Base-by-base conservation (phyloP, 2,113 vertebrate species). In the Malurus melanocephalus region DNA sequence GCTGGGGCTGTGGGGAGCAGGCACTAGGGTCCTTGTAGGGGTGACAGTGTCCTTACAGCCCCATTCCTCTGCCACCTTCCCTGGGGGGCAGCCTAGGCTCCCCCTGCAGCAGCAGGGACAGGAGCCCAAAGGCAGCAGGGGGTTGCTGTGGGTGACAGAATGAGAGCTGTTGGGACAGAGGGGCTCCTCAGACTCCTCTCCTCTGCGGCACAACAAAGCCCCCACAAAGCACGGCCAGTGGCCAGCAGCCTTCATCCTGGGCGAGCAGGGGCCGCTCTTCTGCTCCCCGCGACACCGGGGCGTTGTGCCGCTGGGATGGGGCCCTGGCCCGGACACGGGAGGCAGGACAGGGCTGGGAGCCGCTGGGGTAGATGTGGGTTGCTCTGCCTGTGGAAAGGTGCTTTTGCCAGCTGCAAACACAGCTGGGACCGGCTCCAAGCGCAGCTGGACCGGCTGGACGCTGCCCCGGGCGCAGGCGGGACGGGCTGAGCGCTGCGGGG, bases 211-310 rank as follows among this genome's bases (percentile, higher is more conserved):
- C 62, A 35, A 12, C 23, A 40, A 30, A 51, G 35, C 2, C 51
- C 55, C 13, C 7, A 10, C 0, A 1, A 35, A 26, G 10, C 42
- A 33, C 4, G 0, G 9, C 21, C 32, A 3, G 15, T 4, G 43
- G 42, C 42, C 7, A 0, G 15, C n/a, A 48, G 26, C 48, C 35
- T 21, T 23, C 27, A 6, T 13, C 16, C 8, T 2, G 64, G 35
- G 26, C 30, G 40, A 10, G 26, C 78, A 56, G 42, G 9, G 16
- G 13, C 16, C 30, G 8, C 49, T 7, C 0, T 26, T 48, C 28
- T 2, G 26, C 67, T 21, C 20, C 7, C 16, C 1, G 0, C 8
- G 24, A 7, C 7, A 1, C 35, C 11, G 19, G 27, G 15, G n/a
- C 11, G 0, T 6, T 11, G 43, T 2, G 6, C 24, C 8, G 8